Conservation (phyloP, 92 coral and sea anemone species). For the Micromussa lordhowensis region DNA sequence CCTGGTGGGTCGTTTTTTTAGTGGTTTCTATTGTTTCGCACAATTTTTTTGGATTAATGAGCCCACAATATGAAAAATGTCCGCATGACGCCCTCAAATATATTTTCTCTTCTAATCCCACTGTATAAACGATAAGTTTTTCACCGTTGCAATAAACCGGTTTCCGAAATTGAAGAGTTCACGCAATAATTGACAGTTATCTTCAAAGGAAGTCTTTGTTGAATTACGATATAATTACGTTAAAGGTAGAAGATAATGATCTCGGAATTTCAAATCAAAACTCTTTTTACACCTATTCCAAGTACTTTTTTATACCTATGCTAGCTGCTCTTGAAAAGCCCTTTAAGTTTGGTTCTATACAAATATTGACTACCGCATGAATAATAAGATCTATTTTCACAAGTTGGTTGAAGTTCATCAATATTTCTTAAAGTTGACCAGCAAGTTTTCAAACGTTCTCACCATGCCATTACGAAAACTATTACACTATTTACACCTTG, state of each 20-base stretch:
- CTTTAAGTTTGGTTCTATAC: not conserved
- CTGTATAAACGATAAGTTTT: not conserved
- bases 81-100: slow-evolving; percentile 4
- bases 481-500: not conserved
- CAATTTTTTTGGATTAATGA: slow-evolving; percentile 22
- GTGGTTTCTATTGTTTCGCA: slow-evolving; percentile 37
- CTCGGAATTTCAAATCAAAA: slow-evolving; percentile 5
- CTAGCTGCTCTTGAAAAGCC: not conserved
- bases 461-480: not conserved
- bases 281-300: slow-evolving; percentile 17
- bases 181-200: slow-evolving; percentile 24
- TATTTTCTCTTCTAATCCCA: slow-evolving; percentile 6
- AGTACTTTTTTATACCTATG: not conserved
- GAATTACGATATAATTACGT: slow-evolving; percentile 10
- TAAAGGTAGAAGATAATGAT: slow-evolving; percentile 31
- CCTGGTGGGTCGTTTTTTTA: slow-evolving; percentile 22
- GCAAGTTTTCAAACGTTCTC: not conserved
- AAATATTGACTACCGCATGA: not conserved
- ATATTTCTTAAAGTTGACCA: not conserved
- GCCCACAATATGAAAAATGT: slow-evolving; percentile 33
- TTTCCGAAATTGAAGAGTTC: not conserved
- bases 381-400: not conserved
- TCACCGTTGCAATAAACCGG: not conserved
- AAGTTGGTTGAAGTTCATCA: not conserved
- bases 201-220: slow-evolving; percentile 1